Conservation (phyloP, 1,140 invertebrate genomes). For the Bombus haemorrhoidalis region DNA sequence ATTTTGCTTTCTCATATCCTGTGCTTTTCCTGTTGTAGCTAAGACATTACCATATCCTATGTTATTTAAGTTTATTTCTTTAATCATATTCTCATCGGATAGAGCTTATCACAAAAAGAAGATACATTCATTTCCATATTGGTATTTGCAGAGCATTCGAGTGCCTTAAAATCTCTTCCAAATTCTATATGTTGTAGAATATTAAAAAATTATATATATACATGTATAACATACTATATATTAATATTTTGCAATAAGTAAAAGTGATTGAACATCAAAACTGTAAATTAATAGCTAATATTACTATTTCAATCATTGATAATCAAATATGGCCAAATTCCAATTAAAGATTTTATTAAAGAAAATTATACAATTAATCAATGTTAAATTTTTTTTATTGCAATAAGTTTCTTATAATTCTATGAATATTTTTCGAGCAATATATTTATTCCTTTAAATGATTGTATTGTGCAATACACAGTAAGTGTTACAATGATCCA, state of each 20-base stretch:
- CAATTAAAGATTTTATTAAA: not conserved
- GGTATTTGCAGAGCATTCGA: conserved; percentile 55
- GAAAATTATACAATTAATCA: not conserved
- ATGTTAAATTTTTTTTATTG: conserved; percentile 19
- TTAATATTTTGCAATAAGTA: conserved; percentile 70
- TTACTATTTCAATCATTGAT: not conserved
- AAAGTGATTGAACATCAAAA: conserved; percentile 57
- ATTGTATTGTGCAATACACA: not conserved
- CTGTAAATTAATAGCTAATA: conserved; percentile 3
- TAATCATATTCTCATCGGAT: conserved; percentile 1
- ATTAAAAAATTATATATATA: conserved; percentile 52
- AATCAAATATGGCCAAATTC: conserved; percentile 9
- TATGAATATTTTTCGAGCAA: not conserved
- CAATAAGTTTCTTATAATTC: conserved; percentile 12
- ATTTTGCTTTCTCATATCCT: conserved; percentile 35
- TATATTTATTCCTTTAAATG: not conserved
- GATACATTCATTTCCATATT: conserved; percentile 51
- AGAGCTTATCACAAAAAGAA: conserved; percentile 6
- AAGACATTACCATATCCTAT: not conserved
- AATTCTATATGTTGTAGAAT: conserved; percentile 46
- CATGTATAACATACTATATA: conserved; percentile 63
- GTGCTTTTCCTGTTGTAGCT: not conserved
- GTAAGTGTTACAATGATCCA: conserved; percentile 75
- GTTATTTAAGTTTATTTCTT: not conserved
- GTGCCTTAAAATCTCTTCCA: conserved; percentile 71